These are phyloP conservation scores for Sarcophaga peregrina DNA, from an alignment of 1,140 invertebrate species.

Conservation along the genomic window DNA sequence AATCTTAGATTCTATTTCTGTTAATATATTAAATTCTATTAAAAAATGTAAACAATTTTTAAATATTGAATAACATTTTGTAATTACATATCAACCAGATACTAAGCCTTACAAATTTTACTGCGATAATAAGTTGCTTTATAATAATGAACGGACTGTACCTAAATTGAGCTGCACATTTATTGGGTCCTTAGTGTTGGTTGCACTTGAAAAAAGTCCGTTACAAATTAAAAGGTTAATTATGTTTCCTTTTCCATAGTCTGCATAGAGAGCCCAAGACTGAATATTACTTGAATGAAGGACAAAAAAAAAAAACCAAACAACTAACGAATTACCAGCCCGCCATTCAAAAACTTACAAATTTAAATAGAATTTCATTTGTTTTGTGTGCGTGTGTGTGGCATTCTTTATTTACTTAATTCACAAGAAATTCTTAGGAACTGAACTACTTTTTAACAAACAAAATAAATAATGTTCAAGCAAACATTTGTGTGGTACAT, in stretches of 20 bases:
- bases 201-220: neutral
- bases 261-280: neutral
- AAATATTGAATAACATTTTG: too few relatives aligned
- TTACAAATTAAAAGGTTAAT: constrained; percentile 37
- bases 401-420: neutral
- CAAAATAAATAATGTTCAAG: constrained; percentile 35
- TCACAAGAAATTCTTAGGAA: neutral
- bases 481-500: neutral
- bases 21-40: too few relatives aligned
- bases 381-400: neutral
- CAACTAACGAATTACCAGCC: neutral
- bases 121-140: too few relatives aligned
- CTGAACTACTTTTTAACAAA: constrained; percentile 26
- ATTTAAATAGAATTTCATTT: constrained; percentile 10
- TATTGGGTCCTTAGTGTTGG: too few relatives aligned
- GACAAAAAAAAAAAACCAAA: neutral
- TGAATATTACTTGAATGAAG: neutral
- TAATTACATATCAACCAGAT: too few relatives aligned
- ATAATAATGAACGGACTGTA: too few relatives aligned
- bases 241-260: neutral
- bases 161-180: too few relatives aligned
- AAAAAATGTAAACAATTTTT: too few relatives aligned
- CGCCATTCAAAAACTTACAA: neutral
- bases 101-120: too few relatives aligned
- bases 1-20: too few relatives aligned